These are phyloP conservation scores for Lophotriccus pileatus DNA, from an alignment of 2,797 vertebrate species.

Conservation along the genomic window DNA sequence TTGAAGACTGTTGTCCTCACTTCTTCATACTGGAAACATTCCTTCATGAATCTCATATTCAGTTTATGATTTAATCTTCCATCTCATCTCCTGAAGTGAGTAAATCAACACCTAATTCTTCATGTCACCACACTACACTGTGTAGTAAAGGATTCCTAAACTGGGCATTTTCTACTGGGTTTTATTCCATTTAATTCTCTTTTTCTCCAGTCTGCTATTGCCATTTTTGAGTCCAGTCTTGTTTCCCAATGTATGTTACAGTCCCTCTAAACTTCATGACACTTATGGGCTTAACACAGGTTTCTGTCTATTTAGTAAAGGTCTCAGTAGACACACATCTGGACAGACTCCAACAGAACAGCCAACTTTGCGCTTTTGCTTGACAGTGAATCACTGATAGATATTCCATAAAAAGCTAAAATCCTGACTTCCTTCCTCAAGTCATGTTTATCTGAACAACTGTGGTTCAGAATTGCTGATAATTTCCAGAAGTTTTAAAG, in stretches of 20 bases:
- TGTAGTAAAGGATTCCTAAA: not conserved
- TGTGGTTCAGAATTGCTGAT: not conserved
- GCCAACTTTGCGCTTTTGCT: not conserved
- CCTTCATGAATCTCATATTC: not conserved
- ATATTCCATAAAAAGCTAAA: not conserved
- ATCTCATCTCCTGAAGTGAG: not conserved
- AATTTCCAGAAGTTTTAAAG: not conserved
- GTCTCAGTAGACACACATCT: not conserved
- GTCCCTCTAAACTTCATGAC: not conserved
- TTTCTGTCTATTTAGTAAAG: not conserved
- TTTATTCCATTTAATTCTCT: not conserved
- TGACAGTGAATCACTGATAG: not conserved
- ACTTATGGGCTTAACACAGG: not conserved
- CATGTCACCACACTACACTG: not conserved
- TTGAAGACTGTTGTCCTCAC: not conserved
- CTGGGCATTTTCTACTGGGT: not conserved
- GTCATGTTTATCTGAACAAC: not conserved
- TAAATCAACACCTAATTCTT: not conserved
- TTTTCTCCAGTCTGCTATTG: not conserved
- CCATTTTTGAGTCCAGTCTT: not conserved
- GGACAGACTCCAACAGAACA: not conserved
- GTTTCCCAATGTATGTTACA: not conserved
- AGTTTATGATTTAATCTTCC: not conserved
- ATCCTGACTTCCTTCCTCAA: not conserved
- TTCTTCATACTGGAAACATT: not conserved